Evolutionary conservation across 2,888 invertebrate genomes (phyloP).

Genomic region (Ecdyonurus torrentis): DNA sequence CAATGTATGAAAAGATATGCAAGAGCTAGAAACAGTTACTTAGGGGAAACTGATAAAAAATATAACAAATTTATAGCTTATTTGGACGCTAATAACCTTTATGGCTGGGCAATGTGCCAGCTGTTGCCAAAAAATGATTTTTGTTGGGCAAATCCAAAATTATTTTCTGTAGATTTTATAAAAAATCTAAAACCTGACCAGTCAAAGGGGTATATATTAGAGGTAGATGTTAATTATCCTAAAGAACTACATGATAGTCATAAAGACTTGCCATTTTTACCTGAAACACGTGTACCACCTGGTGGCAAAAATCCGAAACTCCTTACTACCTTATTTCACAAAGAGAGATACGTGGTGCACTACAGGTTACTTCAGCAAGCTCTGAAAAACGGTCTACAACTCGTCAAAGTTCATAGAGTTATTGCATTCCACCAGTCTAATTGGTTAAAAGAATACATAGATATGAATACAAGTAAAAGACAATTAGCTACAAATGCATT

Average conservation of each 20-base stretch:
- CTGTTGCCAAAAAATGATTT: too few relatives aligned
- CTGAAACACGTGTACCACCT: conserved; percentile 9
- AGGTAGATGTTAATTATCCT: conserved; percentile 16
- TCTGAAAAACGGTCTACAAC: conserved; percentile 12
- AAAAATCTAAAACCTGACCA: background rate
- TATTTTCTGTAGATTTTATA: background rate
- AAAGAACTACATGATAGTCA: conserved; percentile 14
- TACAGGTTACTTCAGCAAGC: conserved; percentile 14
- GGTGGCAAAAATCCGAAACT: background rate
- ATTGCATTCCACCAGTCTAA: conserved; percentile 13
- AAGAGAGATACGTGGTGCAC: conserved; percentile 15
- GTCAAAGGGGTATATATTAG: conserved; percentile 12
- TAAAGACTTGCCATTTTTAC: conserved; percentile 13
- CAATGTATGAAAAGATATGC: conserved; percentile 7
- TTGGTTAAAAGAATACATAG: conserved; percentile 16
- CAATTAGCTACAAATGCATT: background rate
- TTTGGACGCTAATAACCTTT: conserved; percentile 13
- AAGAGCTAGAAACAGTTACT: too few relatives aligned
- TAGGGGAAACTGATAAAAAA: too few relatives aligned
- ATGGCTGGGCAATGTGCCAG: conserved; percentile 9
- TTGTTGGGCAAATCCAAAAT: too few relatives aligned
- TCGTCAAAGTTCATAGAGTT: conserved; percentile 14
- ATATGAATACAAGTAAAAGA: conserved; percentile 12
- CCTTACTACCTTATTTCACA: conserved; percentile 5
- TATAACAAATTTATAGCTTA: too few relatives aligned